Evolutionary conservation across 2,888 invertebrate genomes (phyloP), one percentile per base, ranked within the genome.

Genomic region (Heteromurus nitidus): DNA sequence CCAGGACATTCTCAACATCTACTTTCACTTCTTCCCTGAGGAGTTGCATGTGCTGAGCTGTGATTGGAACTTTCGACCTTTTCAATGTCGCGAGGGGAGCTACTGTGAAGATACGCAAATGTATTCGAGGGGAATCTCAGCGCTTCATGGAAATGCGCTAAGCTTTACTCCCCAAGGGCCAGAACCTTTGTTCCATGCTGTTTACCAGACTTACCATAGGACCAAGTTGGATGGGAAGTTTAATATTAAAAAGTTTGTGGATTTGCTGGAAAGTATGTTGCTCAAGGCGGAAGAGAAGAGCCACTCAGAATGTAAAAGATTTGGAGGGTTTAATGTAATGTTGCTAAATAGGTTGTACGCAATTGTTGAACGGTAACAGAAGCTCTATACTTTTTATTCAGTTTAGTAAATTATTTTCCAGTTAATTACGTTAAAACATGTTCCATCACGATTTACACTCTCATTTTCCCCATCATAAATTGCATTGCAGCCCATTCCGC

Each of bases 51-150:
- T 89, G 22, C 88, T 88, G 69, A 83, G 87, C 0, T 90, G 90
- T 86, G 88, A 89, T 36, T 90, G 90, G 90, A 90, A 90, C 87
- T 90, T 89, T 85, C 87, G 90, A 3, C 88, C 89, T 1, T 90
- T 90, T 84, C 90, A 90, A 85, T 90, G 90, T 85, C 89, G 89
- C 76, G 86, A 88, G 16, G 87, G 87, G 26, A 83, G 69, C 50
- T 85, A 85, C 58, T 86, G 84, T 50, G 89, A 90, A 84, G 88
- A 88, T 72, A 58, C 83, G 0, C 88, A 88, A 2, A 88, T 89
- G 53, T 36, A n/a, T n/a, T 69, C 82, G 26, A 76, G 88, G 3
- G 90, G 90, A 0, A 88, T 89, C 18, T 88, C 88, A 9, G 86
- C 90, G 2, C 82, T 90, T 11, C 90, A 90, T 86, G 90, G 90